phyloP scores from a whole-genome alignment of 2,888 invertebrate genomes.

The Octodonta nipae region DNA sequence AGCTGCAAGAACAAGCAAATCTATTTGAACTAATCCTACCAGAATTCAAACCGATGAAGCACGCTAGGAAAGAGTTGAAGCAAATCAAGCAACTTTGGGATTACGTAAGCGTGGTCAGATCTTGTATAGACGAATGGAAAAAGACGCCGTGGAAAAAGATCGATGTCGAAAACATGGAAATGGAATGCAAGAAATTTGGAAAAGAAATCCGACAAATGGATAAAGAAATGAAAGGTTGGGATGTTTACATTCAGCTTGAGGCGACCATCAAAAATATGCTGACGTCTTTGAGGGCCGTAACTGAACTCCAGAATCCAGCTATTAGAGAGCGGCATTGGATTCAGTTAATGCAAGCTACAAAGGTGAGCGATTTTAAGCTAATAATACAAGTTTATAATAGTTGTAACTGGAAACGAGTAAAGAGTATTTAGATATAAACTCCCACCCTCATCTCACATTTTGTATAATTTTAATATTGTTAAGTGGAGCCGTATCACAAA shows the following conservation, averaged over 20 bases:
- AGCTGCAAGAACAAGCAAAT: slow-evolving; percentile 57
- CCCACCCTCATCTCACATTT: too few species aligned
- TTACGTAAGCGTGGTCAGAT: slow-evolving; percentile 65
- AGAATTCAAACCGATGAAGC: slow-evolving; percentile 64
- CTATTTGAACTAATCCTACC: slow-evolving; percentile 78
- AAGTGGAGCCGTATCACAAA: too few species aligned
- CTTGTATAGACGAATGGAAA: slow-evolving; percentile 83
- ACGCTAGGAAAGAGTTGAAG: slow-evolving; percentile 51
- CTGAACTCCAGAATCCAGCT: slow-evolving; percentile 87
- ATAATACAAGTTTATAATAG: too few species aligned
- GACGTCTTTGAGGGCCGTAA: slow-evolving; percentile 82
- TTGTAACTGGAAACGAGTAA: too few species aligned
- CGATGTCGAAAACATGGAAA: slow-evolving; percentile 87
- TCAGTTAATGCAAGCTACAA: slow-evolving; percentile 84
- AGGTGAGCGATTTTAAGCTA: too few species aligned
- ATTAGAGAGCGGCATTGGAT: slow-evolving; percentile 89
- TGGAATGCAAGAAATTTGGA: slow-evolving; percentile 79
- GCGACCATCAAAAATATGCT: slow-evolving; percentile 79
- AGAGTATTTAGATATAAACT: too few species aligned
- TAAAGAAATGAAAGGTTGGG: slow-evolving; percentile 67
- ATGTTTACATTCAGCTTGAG: slow-evolving; percentile 69
- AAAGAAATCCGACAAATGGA: slow-evolving; percentile 70
- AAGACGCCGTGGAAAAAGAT: slow-evolving; percentile 86
- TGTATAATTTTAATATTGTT: too few species aligned
- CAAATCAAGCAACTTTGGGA: slow-evolving; percentile 79